Base-by-base conservation (phyloP, 2,888 invertebrate genomes). In the Caenorhabditis wallacei region DNA sequence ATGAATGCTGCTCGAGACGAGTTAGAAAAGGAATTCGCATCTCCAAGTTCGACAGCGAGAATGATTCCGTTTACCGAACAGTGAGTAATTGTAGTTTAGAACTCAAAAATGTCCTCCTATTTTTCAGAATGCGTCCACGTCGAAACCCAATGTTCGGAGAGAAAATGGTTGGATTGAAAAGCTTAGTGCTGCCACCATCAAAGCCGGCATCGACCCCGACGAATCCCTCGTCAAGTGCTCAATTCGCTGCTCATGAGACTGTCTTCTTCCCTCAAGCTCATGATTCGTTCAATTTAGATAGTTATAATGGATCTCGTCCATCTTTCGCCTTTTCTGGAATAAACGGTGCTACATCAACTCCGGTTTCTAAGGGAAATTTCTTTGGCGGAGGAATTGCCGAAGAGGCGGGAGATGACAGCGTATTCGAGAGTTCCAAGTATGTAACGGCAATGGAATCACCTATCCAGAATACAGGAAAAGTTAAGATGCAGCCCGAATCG, bases 381-480 rank as follows among this genome's bases (percentile, higher is more conserved):
- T 57, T 68, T 20, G 30, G 30, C 2, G 35, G 35, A 0, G 37
- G n/a, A 7, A 61, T 61, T 61, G 40, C 20, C 10, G 53, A 37
- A n/a, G 53, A 37, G 43, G 69, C 61, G 7, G 68, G 59, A 22
- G 68, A 81, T 35, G 69, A 66, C 22, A 57, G 56, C 4, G 71
- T 64, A 18, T 74, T 80, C 22, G 75, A 82, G 24, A n/a, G 37
- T 2, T 53, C 81, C 0, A 71, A 76, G 7, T 82, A 75, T 51
- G 61, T 82, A 16, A 82, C 81, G 8, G 81, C 81, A 8, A 51
- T 82, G 51, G 81, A 82, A 48, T 82, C 81, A 8, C 81, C 81
- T 40, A 48, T 66, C 20, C 46, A 51, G 68, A 56, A 35, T 54
- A 22, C 18, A 43, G 2, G 11, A 2, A 2, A 43, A 43, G 16